Conservation (phyloP, 2,888 invertebrate genomes). For the Unio pictorum region DNA sequence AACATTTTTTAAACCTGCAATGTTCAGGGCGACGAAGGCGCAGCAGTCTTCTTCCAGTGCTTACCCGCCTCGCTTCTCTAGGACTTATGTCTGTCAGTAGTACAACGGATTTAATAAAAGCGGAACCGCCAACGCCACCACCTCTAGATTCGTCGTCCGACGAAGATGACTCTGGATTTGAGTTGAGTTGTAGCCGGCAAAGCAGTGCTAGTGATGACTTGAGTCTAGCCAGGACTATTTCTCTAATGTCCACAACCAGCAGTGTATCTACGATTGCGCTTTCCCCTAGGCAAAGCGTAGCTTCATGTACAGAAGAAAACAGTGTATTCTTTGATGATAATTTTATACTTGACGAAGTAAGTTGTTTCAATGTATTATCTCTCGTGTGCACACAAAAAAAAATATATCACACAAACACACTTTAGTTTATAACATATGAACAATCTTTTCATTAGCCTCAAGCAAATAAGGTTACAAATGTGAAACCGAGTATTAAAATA, state of each 20-base stretch:
- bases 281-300: constrained; percentile 23
- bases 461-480: too few species aligned
- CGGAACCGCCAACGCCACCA: constrained; percentile 30
- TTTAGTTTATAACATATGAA: too few species aligned
- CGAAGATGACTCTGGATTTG: constrained; percentile 19
- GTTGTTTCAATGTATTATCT: too few species aligned
- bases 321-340: constrained; percentile 27
- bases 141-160: constrained; percentile 17
- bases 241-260: constrained; percentile 15
- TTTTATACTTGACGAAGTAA: constrained; percentile 1
- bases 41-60: constrained; percentile 58
- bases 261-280: constrained; percentile 28
- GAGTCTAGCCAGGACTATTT: constrained; percentile 29
- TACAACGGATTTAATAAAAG: constrained; percentile 51
- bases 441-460: too few species aligned
- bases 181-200: constrained; percentile 15
- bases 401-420: too few species aligned
- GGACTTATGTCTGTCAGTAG: constrained; percentile 55
- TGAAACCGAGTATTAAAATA: too few species aligned
- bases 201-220: constrained; percentile 31
- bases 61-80: constrained; percentile 57
- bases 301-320: constrained; percentile 26
- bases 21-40: constrained; percentile 45
- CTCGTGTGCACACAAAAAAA: too few species aligned
- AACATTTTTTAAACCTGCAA: too few species aligned